phyloP scores from a whole-genome alignment of 2,797 vertebrate genomes.

The Pampus argenteus region DNA sequence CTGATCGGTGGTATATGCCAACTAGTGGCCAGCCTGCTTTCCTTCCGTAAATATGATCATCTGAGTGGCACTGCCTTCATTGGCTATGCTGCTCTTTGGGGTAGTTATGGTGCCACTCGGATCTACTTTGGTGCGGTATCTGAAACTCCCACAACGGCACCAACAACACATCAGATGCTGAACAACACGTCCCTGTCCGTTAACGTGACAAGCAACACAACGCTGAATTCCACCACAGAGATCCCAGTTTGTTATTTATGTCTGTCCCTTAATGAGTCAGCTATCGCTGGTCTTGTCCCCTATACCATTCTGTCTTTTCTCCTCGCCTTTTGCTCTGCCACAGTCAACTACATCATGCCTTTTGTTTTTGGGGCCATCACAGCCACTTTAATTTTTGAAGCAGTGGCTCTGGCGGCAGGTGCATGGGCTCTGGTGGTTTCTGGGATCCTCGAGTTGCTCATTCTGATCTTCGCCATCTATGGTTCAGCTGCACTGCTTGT shows the following conservation, averaged over 20 bases:
- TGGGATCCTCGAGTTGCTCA: slow-evolving; percentile 86
- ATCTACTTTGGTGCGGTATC: slow-evolving; percentile 80
- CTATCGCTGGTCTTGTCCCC: slow-evolving; percentile 88
- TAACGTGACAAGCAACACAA: slow-evolving; percentile 25
- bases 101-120: slow-evolving; percentile 88
- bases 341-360: slow-evolving; percentile 93
- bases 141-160: slow-evolving; percentile 17
- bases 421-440: slow-evolving; percentile 88
- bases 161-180: rapidly evolving
- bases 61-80: slow-evolving; percentile 89
- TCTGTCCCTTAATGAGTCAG: slow-evolving; percentile 77
- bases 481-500: slow-evolving; percentile 87
- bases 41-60: slow-evolving; percentile 92
- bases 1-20: slow-evolving; percentile 90
- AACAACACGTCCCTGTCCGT: slow-evolving; percentile 38
- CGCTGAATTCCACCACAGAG: slow-evolving; percentile 21
- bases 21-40: slow-evolving; percentile 89
- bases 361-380: slow-evolving; percentile 91
- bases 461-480: slow-evolving; percentile 88
- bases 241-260: slow-evolving; percentile 7
- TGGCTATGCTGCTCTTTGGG: slow-evolving; percentile 92
- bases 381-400: slow-evolving; percentile 88
- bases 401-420: slow-evolving; percentile 79
- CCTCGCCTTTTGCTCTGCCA: slow-evolving; percentile 91
- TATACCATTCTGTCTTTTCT: slow-evolving; percentile 89